Base-by-base conservation (phyloP, 2,797 vertebrate genomes). In the Huso huso region DNA sequence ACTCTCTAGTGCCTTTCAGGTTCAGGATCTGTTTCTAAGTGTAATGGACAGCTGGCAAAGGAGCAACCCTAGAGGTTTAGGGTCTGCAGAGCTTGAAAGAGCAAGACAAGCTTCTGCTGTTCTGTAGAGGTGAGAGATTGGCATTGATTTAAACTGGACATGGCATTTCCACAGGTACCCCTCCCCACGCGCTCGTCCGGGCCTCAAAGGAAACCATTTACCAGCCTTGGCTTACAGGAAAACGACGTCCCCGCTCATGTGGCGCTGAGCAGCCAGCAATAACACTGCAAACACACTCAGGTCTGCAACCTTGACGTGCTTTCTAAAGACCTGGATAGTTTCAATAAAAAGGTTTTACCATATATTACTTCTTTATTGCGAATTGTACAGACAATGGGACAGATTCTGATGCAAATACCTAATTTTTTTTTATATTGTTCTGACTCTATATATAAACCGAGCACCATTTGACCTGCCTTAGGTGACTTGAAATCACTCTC, bases 211-310 rank as follows among this genome's bases (percentile, higher is more conserved):
- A 76, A 78, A 73, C 77, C 79, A 73, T 63, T 83, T 75, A 70
- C 69, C 64, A 76, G 82, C 63, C 72, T 86, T 77, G 72, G 70
- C 77, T 88, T 90, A 86, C 85, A 86, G 87, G 83, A 87, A 85
- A 85, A 77, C 64, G 68, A 70, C 75, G 76, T 77, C 73, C 74
- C 81, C 76, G n/a, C 7, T 76, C 75, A 55, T 63, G 78, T 73
- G 77, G 68, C 69, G 10, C 55, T 72, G 61, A 48, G 70, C 72
- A 58, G 77, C 77, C 80, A 82, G 76, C 64, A 83, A 84, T 69
- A 82, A 81, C 76, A 81, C 37, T 37, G 37, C 37, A 37, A 37
- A 37, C 37, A 37, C 37, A 37, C 37, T 37, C 1, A 65, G 76
- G 73, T 23, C 74, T 76, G 83, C 72, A 52, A 63, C 80, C 84